Base-by-base conservation (phyloP, 1,140 invertebrate species). In the Pemphigus obesinymphae region DNA sequence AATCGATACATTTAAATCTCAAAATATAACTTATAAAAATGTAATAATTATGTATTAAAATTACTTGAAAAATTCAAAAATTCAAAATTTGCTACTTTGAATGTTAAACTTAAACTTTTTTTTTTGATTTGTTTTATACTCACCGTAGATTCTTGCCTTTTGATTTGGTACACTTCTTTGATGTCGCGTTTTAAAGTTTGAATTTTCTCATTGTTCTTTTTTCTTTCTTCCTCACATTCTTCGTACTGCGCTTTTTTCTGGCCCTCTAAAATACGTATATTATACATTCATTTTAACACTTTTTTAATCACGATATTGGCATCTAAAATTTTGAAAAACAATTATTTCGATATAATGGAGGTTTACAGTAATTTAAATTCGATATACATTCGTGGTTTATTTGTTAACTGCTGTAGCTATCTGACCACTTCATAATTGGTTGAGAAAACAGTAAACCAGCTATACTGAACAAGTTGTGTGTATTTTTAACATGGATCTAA, bases 181-280 rank as follows among this genome's bases (percentile, higher is more conserved):
- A 94, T 90, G 84, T 93, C 91, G 84, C 91, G 93, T 85, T 94
- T 94, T n/a, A 95, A 85, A 1, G 89, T 88, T 34, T 88, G 85
- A 73, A 95, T 93, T 81, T 91, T 89, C 72, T 94, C 91, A 72
- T 87, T 88, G 85, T 93, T 93, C 82, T 91, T 89, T 84, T 90
- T 91, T 84, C 91, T 92, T 85, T 92, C 92, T 10, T 90, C 89
- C 85, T 93, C 92, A 84, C 91, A 92, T 86, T 94, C 93, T 86
- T 94, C 93, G 83, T 91, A 93, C 83, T 92, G 89, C 0, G 93
- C 93, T 85, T 93, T 95, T 84, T 93, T 90, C 87, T 94, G 93
- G 15, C 93, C 93, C 89, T 95, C 93, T 95, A 83, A 3, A 87
- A 43, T 40, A 11, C 13, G 23, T n/a, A 48, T 20, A 50, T 17